phyloP scores from a whole-genome alignment of 2,797 vertebrate genomes.

The Lutjanus argentimaculatus region DNA sequence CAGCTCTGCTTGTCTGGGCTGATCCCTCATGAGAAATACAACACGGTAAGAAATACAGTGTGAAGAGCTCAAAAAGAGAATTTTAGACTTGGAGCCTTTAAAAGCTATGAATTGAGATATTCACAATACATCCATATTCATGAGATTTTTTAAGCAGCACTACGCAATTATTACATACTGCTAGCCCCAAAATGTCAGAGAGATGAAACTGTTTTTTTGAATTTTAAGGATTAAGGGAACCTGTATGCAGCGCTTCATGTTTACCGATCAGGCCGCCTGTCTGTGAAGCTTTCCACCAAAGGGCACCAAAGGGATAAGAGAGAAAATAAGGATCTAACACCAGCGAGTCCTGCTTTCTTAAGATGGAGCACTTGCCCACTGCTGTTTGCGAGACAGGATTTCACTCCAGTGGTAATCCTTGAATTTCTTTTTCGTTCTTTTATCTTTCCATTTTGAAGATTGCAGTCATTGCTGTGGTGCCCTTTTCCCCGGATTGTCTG shows the following conservation, averaged over 20 bases:
- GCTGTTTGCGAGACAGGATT: slow-evolving; percentile 46
- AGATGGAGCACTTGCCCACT: slow-evolving; percentile 42
- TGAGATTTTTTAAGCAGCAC: slow-evolving; percentile 36
- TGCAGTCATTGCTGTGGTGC: slow-evolving; percentile 35
- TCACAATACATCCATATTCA: slow-evolving; percentile 55
- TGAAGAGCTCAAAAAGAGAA: slow-evolving; percentile 17
- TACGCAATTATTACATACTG: slow-evolving; percentile 46
- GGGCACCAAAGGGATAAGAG: slow-evolving; percentile 30
- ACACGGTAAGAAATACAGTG: slow-evolving; percentile 14
- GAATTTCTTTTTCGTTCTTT: slow-evolving; percentile 27
- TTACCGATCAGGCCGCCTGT: slow-evolving; percentile 44
- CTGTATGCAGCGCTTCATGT: slow-evolving; percentile 32
- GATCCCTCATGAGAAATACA: slow-evolving; percentile 43
- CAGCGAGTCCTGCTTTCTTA: slow-evolving; percentile 28
- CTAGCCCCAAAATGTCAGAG: slow-evolving; percentile 58
- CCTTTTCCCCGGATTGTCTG: slow-evolving; percentile 28
- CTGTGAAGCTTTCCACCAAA: slow-evolving; percentile 46
- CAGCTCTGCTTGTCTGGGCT: slow-evolving; percentile 33
- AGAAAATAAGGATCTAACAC: slow-evolving; percentile 59
- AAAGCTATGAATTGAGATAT: slow-evolving; percentile 25
- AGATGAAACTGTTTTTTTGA: slow-evolving; percentile 43
- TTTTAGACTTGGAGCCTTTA: slow-evolving; percentile 7
- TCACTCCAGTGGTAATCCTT: slow-evolving; percentile 52
- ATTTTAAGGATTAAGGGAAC: slow-evolving; percentile 55
- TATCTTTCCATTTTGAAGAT: slow-evolving; percentile 49